Base-by-base conservation (phyloP, 2,888 invertebrate species). In the Mesopsocus fuscifrons region DNA sequence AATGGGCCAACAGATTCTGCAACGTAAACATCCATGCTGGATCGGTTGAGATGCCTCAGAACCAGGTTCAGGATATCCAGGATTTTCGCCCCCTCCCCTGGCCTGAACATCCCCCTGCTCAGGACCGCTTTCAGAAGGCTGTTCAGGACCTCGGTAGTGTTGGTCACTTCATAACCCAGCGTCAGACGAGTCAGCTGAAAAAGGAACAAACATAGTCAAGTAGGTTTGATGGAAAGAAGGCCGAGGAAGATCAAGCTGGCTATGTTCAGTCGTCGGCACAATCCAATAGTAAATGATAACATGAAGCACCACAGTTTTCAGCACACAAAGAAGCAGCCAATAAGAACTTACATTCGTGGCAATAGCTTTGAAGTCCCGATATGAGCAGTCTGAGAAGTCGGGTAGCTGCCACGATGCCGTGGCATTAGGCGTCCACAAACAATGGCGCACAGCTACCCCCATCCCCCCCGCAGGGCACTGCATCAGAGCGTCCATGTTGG, bases 361-460 rank as follows among this genome's bases (percentile, higher is more conserved):
- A 48, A 75, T 71, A 51, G 68, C 61, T 42, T 68, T 60, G 22
- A 81, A 57, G 1, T 73, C 68, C 52, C 76, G 71, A 21, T 76
- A 70, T 18, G 77, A 63, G 55, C 85, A 85, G 16, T 66, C 66
- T 2, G 81, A 78, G 55, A 81, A 84, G 57, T 84, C 80, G 1
- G 84, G 78, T 34, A 68, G 59, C 51, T 71, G 68, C 85, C 85
- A 85, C 48, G 72, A 71, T 1, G 80, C 75, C 17, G 71, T 73
- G 26, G 70, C 72, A 13, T 68, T 63, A 51, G 72, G 72, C 26
- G 64, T 64, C 52, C 75, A 66, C 32, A 66, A 64, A 52, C 77
- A 77, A 23, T 68, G 61, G 35, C 77, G 59, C 2, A 59, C 57
- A 3, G 68, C 67, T 26, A 60, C 59, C 0, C 69, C 69, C 8